Percentiles rank a stretch among this genome's conserved stretches.
phyloP scores from a whole-genome alignment of 2,797 vertebrate genomes.

The Masticophis lateralis region DNA sequence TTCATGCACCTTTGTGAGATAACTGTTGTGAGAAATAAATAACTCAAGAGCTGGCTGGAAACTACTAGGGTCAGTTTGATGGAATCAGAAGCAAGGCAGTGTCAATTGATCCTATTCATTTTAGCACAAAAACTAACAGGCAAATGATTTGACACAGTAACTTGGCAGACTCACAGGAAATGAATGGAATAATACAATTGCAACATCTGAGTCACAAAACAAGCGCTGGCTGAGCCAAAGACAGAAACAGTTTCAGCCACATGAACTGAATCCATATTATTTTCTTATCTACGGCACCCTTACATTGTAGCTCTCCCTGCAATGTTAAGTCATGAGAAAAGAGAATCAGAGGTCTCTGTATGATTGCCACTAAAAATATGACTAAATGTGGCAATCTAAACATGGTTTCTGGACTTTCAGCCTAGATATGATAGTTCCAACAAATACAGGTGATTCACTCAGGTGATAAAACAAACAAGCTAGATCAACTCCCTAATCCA shows the following conservation, averaged over 20 bases:
- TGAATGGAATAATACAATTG: slow-evolving; percentile 26
- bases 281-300: not conserved
- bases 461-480: not conserved
- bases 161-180: slow-evolving; percentile 24
- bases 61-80: not conserved
- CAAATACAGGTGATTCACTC: not conserved
- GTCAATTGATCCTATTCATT: not conserved
- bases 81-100: not conserved
- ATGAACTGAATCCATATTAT: slow-evolving; percentile 9
- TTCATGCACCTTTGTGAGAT: not conserved
- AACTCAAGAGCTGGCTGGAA: not conserved
- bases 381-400: not conserved
- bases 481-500: not conserved
- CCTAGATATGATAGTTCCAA: not conserved
- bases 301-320: not conserved
- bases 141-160: slow-evolving; percentile 5
- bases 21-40: not conserved
- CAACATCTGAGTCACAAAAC: not conserved
- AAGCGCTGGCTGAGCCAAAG: not conserved
- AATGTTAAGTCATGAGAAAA: not conserved
- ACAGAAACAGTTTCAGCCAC: not conserved
- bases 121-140: slow-evolving; percentile 2
- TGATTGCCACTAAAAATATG: not conserved
- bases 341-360: not conserved
- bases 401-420: not conserved